Percentiles rank a stretch among this genome's conserved stretches.
phyloP scores from a whole-genome alignment of 2,888 invertebrate genomes.

The Meloe dianella region DNA sequence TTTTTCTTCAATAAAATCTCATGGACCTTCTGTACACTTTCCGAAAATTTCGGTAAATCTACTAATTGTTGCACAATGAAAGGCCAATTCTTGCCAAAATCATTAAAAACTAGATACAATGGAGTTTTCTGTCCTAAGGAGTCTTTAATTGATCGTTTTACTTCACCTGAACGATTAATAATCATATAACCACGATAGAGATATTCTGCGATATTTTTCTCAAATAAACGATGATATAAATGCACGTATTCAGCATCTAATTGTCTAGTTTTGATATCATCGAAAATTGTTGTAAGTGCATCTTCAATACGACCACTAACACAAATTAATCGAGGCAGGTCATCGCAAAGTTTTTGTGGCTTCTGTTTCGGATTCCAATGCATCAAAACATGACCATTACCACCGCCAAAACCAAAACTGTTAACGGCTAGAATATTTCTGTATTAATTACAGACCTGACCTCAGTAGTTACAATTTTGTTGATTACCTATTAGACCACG shows the following conservation, averaged over 20 bases:
- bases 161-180: constrained; percentile 56
- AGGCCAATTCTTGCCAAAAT: constrained; percentile 90
- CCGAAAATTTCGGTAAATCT: constrained; percentile 74
- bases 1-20: constrained; percentile 29
- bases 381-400: constrained; percentile 77
- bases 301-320: constrained; percentile 83
- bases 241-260: constrained; percentile 38
- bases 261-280: constrained; percentile 59
- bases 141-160: constrained; percentile 30
- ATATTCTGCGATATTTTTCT: constrained; percentile 36
- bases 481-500: constrained; percentile 73
- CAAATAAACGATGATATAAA: constrained; percentile 49
- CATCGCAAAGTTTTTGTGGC: constrained; percentile 66
- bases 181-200: constrained; percentile 11
- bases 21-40: constrained; percentile 66
- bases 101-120: constrained; percentile 75
- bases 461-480: not conserved
- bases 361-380: constrained; percentile 67
- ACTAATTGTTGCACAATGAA: constrained; percentile 82
- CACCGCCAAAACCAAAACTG: constrained; percentile 94
- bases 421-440: constrained; percentile 76
- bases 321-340: constrained; percentile 74
- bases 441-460: not conserved
- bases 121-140: constrained; percentile 15
- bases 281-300: constrained; percentile 70